These are phyloP conservation scores for Numenius phaeopus DNA, from an alignment of 2,797 vertebrate species.

Conservation along the genomic window DNA sequence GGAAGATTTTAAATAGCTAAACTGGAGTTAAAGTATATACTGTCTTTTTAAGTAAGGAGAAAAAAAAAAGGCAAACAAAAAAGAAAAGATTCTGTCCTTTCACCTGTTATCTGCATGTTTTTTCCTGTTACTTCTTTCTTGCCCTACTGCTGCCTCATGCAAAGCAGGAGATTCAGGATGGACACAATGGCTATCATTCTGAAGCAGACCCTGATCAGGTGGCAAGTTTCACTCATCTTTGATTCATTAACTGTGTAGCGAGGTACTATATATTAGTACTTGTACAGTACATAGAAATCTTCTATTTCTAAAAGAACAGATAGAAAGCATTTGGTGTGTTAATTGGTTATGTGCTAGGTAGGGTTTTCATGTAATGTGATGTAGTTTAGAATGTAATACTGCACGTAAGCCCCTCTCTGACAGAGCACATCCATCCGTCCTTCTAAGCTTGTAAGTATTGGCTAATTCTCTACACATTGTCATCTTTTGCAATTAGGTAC, in stretches of 20 bases:
- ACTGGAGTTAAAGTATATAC: slow-evolving; percentile 64
- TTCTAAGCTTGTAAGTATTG: background rate
- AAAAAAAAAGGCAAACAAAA: background rate
- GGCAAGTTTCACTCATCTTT: slow-evolving; percentile 89
- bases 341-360: background rate
- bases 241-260: slow-evolving; percentile 70
- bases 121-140: slow-evolving; percentile 79
- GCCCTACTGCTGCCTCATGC: slow-evolving; percentile 79
- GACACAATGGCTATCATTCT: slow-evolving; percentile 88
- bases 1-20: slow-evolving; percentile 19
- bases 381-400: background rate
- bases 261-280: slow-evolving; percentile 50
- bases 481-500: background rate
- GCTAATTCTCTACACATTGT: background rate
- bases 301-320: background rate
- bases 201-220: slow-evolving; percentile 89
- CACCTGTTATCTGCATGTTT: slow-evolving; percentile 82
- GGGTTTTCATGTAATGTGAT: background rate
- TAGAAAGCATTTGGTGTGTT: background rate
- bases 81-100: slow-evolving; percentile 77
- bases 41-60: slow-evolving; percentile 71
- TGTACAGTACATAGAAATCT: slow-evolving; percentile 44
- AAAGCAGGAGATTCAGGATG: slow-evolving; percentile 90
- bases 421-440: background rate
- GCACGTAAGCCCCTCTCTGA: rapidly evolving